Evolutionary conservation across 2,113 vertebrate species (phyloP).

Genomic region (Pungitius pungitius): DNA sequence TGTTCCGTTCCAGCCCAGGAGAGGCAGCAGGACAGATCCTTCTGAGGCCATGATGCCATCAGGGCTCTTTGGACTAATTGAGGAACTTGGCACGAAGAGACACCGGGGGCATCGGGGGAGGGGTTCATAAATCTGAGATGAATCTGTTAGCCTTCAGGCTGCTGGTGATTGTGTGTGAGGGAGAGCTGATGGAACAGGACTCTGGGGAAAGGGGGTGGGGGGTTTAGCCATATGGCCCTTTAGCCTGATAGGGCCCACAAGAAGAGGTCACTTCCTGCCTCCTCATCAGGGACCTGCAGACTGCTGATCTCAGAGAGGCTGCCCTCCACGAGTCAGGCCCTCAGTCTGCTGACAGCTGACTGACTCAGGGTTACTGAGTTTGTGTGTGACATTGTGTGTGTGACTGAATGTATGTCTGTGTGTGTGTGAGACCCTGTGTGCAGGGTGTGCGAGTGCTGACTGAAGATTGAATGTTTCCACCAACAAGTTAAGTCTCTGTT

Average conservation of each 20-base stretch:
- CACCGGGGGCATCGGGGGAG: too few relatives aligned
- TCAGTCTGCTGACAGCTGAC: background rate
- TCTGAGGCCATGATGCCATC: too few relatives aligned
- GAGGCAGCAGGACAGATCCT: background rate
- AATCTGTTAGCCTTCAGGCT: background rate
- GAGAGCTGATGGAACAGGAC: background rate
- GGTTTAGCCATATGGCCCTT: background rate
- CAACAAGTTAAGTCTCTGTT: too few relatives aligned
- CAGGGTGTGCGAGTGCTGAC: too few relatives aligned
- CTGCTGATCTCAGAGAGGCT: conserved; percentile 1
- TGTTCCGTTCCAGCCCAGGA: too few relatives aligned
- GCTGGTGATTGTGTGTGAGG: background rate
- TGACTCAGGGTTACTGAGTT: background rate
- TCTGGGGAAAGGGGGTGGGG: background rate
- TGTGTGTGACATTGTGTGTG: background rate
- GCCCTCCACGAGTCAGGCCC: background rate
- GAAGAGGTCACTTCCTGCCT: background rate
- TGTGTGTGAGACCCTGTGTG: too few relatives aligned
- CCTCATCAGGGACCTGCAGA: background rate
- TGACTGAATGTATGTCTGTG: background rate
- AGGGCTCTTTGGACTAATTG: background rate
- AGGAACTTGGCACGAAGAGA: background rate
- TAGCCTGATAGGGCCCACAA: background rate
- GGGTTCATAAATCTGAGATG: background rate
- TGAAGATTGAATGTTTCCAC: too few relatives aligned